Percentiles rank a stretch among this genome's conserved stretches.
Conservation (phyloP, 1,140 invertebrate species). For the Trachymyrmex septentrionalis region DNA sequence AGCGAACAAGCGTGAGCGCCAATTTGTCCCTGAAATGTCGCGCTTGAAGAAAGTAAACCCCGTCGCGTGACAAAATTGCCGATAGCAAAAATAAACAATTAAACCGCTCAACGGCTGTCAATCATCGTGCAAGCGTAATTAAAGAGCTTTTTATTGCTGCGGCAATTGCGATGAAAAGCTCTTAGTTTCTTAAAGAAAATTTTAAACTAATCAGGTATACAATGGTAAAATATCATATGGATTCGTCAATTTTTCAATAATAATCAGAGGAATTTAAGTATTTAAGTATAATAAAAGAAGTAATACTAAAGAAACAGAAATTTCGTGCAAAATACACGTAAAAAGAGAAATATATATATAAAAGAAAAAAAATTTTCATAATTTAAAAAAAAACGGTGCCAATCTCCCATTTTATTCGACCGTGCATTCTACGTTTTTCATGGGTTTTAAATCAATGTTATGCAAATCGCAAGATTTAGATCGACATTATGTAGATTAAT, state of each 20-base stretch:
- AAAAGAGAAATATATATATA: background rate
- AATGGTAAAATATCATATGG: background rate
- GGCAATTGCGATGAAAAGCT: background rate
- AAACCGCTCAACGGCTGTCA: constrained; percentile 21
- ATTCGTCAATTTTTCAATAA: background rate
- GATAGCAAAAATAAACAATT: constrained; percentile 60
- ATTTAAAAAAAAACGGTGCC: background rate
- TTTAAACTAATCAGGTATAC: background rate
- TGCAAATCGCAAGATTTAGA: constrained; percentile 33
- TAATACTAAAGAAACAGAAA: background rate
- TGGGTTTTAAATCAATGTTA: constrained; percentile 9
- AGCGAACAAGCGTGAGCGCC: constrained; percentile 19
- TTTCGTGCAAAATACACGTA: background rate
- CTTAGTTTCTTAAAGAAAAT: background rate
- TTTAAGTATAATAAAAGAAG: background rate
- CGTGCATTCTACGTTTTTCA: background rate
- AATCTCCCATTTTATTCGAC: constrained; percentile 1
- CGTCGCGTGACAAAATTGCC: constrained; percentile 43
- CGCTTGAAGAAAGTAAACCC: constrained; percentile 28
- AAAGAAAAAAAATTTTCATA: background rate
- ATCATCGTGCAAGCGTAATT: constrained; percentile 56
- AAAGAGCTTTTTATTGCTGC: background rate
- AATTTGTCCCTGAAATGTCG: constrained; percentile 58
- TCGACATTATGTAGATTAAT: constrained; percentile 55
- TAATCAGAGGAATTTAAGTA: background rate